Evolutionary conservation across 2,797 vertebrate species (phyloP).

Genomic region (Siniperca obscura): DNA sequence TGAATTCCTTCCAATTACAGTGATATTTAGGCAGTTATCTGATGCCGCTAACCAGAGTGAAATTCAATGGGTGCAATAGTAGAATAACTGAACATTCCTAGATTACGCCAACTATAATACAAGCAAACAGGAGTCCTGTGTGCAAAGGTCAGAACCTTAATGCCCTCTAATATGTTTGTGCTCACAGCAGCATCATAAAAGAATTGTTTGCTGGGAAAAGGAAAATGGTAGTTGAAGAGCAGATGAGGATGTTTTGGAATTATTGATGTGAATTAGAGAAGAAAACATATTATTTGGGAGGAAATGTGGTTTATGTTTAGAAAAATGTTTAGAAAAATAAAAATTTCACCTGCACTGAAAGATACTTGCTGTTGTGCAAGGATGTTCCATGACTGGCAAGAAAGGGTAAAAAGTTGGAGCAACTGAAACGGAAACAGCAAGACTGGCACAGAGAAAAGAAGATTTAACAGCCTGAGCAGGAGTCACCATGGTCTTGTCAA

Average conservation of each 20-base stretch:
- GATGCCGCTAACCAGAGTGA: background rate
- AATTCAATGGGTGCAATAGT: background rate
- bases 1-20: background rate
- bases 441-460: conserved; percentile 42
- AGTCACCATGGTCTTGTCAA: conserved; percentile 54
- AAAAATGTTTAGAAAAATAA: conserved; percentile 1
- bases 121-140: background rate
- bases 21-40: background rate
- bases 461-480: conserved; percentile 44
- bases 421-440: conserved; percentile 47
- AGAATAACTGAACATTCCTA: background rate
- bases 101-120: background rate
- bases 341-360: background rate
- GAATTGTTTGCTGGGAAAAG: background rate
- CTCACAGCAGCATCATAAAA: background rate
- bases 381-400: conserved; percentile 26
- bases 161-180: background rate
- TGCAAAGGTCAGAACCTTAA: background rate
- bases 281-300: background rate
- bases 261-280: conserved; percentile 7
- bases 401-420: conserved; percentile 48
- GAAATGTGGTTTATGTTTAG: conserved; percentile 1
- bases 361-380: conserved; percentile 16
- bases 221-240: background rate
- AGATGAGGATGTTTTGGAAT: background rate